These are phyloP conservation scores for Agrypnia vestita DNA, from an alignment of 1,140 invertebrate species.

Conservation along the genomic window DNA sequence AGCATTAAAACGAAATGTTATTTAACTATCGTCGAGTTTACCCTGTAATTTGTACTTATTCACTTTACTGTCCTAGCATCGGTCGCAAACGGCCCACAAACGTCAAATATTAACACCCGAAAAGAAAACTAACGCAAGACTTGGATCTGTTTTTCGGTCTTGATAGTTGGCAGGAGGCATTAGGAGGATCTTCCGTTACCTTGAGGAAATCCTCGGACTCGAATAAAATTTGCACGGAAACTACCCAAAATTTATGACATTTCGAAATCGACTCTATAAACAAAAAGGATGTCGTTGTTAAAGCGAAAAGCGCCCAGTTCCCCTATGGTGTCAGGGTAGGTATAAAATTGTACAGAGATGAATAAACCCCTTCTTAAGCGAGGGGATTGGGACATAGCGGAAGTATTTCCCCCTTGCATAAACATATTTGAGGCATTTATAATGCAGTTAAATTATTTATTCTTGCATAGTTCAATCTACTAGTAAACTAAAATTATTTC, in stretches of 20 bases:
- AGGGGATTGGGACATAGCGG: too few species aligned
- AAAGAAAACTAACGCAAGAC: background rate
- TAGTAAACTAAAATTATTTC: too few species aligned
- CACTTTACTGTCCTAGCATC: conserved; percentile 5
- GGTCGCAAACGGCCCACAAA: conserved; percentile 3
- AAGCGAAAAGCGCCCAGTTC: background rate
- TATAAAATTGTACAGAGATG: too few species aligned
- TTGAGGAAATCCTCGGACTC: background rate
- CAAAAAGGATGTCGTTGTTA: background rate
- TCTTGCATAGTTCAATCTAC: too few species aligned
- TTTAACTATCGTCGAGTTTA: background rate
- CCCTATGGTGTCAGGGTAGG: background rate
- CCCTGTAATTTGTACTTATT: background rate
- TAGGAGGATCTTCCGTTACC: too few species aligned
- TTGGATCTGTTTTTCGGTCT: background rate
- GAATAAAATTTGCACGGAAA: conserved; percentile 8
- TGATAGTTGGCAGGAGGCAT: too few species aligned
- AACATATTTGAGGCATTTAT: too few species aligned
- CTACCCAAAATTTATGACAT: background rate
- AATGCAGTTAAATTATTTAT: too few species aligned
- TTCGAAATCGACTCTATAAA: background rate
- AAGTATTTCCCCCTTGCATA: too few species aligned
- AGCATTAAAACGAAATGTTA: background rate
- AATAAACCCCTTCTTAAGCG: too few species aligned
- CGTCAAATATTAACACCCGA: background rate